phyloP scores from a whole-genome alignment of 2,113 vertebrate genomes.

The Procavia capensis region DNA sequence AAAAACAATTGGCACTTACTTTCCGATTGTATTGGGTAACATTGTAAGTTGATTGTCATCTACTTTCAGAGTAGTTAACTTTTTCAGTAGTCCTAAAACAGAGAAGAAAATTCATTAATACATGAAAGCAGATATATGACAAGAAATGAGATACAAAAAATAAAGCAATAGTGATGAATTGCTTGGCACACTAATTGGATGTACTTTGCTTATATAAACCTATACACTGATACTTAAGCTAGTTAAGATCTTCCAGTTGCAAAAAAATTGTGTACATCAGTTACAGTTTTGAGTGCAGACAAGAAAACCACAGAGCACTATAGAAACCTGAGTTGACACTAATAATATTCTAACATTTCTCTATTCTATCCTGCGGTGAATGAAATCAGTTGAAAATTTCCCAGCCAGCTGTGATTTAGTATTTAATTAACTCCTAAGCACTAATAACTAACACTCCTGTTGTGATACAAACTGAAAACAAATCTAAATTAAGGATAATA shows the following conservation, averaged over 20 bases:
- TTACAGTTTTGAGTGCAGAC: neutral
- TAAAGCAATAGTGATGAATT: neutral
- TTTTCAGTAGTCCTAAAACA: constrained; percentile 95
- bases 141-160: constrained; percentile 1
- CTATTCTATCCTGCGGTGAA: constrained; percentile 2
- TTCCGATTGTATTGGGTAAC: constrained; percentile 97
- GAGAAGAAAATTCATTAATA: constrained; percentile 53
- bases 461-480: constrained; percentile 49
- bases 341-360: neutral
- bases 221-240: neutral
- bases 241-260: neutral
- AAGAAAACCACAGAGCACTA: neutral
- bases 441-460: constrained; percentile 40
- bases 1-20: constrained; percentile 89
- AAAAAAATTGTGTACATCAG: neutral
- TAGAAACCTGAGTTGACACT: neutral
- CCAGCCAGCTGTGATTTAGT: constrained; percentile 55
- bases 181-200: neutral
- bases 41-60: constrained; percentile 99
- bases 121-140: neutral
- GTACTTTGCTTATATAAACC: neutral
- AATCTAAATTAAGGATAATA: constrained; percentile 48
- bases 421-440: constrained; percentile 55
- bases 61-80: constrained; percentile 97
- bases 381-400: neutral